A percentile compares a stretch with the other conserved stretches of the same genome.
phyloP scores from a whole-genome alignment of 2,113 vertebrate genomes.

The Bujurquina vittata region DNA sequence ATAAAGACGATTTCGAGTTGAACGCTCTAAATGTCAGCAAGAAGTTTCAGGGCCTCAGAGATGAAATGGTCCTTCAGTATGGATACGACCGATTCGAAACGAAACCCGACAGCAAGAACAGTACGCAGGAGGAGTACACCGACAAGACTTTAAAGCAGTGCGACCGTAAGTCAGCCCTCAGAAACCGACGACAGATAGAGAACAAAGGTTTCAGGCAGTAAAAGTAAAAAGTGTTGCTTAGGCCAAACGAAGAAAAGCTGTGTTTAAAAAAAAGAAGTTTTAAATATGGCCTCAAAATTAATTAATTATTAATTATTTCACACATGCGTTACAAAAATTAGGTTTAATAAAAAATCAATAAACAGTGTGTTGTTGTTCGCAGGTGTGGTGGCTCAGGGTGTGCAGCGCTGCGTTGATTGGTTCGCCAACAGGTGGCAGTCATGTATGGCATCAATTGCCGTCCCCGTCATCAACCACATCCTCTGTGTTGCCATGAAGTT shows the following conservation, averaged over 20 bases:
- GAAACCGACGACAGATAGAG: neutral
- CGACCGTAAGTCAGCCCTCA: conserved; percentile 77
- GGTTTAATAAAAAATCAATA: neutral
- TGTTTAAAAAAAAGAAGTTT: neutral
- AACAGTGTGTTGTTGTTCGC: neutral
- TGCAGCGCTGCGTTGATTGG: conserved; percentile 80
- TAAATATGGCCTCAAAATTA: neutral
- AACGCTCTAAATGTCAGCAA: conserved; percentile 69
- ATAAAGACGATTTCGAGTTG: conserved; percentile 49
- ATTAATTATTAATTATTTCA: neutral
- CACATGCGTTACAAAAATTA: neutral
- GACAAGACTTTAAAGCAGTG: conserved; percentile 85
- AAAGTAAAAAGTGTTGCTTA: neutral
- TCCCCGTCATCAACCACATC: conserved; percentile 84
- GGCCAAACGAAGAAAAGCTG: too few relatives aligned
- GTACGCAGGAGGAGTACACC: conserved; percentile 80
- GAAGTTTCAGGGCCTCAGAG: conserved; percentile 79
- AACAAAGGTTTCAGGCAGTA: neutral
- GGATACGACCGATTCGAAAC: conserved; percentile 68
- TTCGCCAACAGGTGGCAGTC: conserved; percentile 67
- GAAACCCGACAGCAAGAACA: fast-evolving
- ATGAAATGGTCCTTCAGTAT: conserved; percentile 77
- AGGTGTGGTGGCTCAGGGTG: conserved; percentile 81
- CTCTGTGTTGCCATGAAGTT: conserved; percentile 92
- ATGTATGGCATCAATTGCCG: conserved; percentile 31